phyloP scores from a whole-genome alignment of 2,113 vertebrate genomes.

The Cyanoliseus patagonus region DNA sequence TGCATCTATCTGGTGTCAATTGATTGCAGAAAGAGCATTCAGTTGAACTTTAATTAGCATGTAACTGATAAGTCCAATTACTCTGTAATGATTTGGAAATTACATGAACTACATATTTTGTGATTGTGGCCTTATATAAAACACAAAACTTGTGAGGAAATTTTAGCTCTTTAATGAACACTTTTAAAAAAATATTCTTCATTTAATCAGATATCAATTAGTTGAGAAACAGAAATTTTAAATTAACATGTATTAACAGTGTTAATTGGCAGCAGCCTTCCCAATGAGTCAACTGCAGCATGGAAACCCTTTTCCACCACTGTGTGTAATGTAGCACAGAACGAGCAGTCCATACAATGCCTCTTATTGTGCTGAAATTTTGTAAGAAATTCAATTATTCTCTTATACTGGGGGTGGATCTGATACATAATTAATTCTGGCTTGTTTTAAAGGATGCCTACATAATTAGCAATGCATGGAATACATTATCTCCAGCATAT shows the following conservation, averaged over 20 bases:
- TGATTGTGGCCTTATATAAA: constrained; percentile 55
- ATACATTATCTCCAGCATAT: neutral
- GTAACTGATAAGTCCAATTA: constrained; percentile 71
- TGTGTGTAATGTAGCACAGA: neutral
- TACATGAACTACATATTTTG: constrained; percentile 50
- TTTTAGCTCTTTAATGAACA: constrained; percentile 60
- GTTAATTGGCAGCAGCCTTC: constrained; percentile 54
- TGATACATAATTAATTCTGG: constrained; percentile 27
- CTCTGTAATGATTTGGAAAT: constrained; percentile 65
- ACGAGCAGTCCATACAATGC: neutral
- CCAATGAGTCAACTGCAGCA: neutral
- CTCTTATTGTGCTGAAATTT: neutral
- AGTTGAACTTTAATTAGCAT: constrained; percentile 67
- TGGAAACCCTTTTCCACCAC: neutral
- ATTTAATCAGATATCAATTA: constrained; percentile 61
- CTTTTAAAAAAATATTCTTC: constrained; percentile 36
- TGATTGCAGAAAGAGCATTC: constrained; percentile 64
- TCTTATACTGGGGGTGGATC: neutral
- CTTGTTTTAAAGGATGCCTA: constrained; percentile 33
- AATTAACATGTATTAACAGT: constrained; percentile 56
- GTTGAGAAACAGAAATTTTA: constrained; percentile 51
- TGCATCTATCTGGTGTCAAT: constrained; percentile 35
- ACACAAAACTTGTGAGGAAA: constrained; percentile 34
- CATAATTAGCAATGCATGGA: constrained; percentile 19
- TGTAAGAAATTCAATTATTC: constrained; percentile 34